These are phyloP conservation scores for Dreissena polymorpha DNA, from an alignment of 1,140 invertebrate genomes.

Conservation along the genomic window DNA sequence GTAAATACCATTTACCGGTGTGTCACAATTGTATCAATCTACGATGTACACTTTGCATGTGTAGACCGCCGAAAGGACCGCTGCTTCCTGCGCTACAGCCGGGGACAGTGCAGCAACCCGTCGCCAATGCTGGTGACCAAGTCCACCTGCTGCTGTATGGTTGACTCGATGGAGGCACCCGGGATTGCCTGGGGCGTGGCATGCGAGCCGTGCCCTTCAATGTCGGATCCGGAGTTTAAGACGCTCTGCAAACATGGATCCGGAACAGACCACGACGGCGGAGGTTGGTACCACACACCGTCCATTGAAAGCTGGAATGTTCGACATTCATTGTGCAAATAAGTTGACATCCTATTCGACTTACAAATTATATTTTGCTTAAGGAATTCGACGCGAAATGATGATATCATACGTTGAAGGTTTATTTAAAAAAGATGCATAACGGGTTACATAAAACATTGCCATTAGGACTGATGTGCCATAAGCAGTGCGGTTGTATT, in stretches of 20 bases:
- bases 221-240: constrained; percentile 86
- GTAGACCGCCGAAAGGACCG: constrained; percentile 89
- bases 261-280: constrained; percentile 90
- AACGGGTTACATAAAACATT: too few species aligned
- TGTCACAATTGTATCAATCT: too few species aligned
- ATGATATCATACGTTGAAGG: too few species aligned
- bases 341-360: too few species aligned
- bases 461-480: too few species aligned
- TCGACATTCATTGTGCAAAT: too few species aligned
- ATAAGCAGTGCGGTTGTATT: too few species aligned
- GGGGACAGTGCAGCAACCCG: constrained; percentile 88
- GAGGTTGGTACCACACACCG: constrained; percentile 81
- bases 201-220: constrained; percentile 89
- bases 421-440: too few species aligned
- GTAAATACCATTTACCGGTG: too few species aligned
- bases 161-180: constrained; percentile 85
- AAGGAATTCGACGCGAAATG: too few species aligned
- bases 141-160: constrained; percentile 92
- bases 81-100: constrained; percentile 90
- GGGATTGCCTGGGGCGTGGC: constrained; percentile 88
- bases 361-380: too few species aligned
- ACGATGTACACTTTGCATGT: too few species aligned
- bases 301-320: background rate
- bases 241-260: constrained; percentile 89
- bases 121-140: constrained; percentile 88